Conservation (phyloP, 2,888 invertebrate species). For the Cataglyphis altisquamis region DNA sequence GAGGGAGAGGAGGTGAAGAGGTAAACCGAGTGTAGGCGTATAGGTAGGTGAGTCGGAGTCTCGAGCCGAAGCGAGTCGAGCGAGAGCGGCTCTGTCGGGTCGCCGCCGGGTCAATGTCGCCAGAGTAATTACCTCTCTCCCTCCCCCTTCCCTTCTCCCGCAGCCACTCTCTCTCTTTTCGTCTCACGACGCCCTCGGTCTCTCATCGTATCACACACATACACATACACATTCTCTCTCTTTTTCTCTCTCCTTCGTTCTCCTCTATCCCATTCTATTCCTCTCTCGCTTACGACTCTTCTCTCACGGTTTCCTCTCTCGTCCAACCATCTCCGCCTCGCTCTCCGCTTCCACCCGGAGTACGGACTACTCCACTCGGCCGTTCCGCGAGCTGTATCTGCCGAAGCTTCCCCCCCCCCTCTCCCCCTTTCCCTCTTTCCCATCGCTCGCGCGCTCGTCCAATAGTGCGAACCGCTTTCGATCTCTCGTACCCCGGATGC, state of each 20-base stretch:
- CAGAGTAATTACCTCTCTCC: conserved; percentile 83
- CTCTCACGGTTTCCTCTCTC: conserved; percentile 33
- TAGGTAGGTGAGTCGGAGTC: conserved; percentile 69
- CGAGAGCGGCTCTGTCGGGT: conserved; percentile 81
- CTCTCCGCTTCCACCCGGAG: conserved; percentile 25
- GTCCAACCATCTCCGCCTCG: conserved; percentile 32
- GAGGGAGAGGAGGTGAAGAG: conserved; percentile 52
- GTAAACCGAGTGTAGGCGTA: conserved; percentile 71
- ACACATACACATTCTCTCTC: conserved; percentile 50
- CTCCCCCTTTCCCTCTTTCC: not conserved
- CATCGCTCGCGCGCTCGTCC: not conserved
- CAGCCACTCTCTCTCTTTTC: conserved; percentile 34
- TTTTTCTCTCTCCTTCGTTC: conserved; percentile 45
- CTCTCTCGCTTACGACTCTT: conserved; percentile 41
- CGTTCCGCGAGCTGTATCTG: conserved; percentile 29
- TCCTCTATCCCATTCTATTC: not conserved
- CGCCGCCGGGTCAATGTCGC: conserved; percentile 85
- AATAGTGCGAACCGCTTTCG: conserved; percentile 25
- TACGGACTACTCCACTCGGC: conserved; percentile 21
- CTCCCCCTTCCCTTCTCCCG: conserved; percentile 18
- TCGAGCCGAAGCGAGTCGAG: conserved; percentile 66
- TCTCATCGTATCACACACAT: conserved; percentile 8
- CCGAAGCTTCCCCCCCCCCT: conserved; percentile 6
- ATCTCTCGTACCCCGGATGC: conserved; percentile 26
- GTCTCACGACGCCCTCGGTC: conserved; percentile 1